A percentile compares a stretch with the other conserved stretches of the same genome.
Evolutionary conservation across 1,140 invertebrate genomes (phyloP).

Genomic region (Cardiocondyla obscurior): DNA sequence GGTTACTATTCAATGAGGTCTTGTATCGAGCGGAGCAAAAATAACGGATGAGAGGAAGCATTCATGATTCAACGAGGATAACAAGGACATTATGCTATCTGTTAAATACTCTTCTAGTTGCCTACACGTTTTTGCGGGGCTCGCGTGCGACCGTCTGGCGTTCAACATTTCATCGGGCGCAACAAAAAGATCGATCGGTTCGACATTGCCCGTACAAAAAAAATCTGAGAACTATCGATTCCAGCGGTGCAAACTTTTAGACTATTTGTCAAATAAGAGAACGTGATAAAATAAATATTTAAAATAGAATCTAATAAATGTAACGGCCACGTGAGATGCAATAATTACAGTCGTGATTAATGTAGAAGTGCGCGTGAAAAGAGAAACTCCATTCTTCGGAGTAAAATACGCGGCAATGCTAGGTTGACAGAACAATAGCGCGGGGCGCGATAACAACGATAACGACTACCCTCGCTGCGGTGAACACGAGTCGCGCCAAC

Average conservation of each 20-base stretch:
- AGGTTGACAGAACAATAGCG: conserved; percentile 27
- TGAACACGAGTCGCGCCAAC: conserved; percentile 48
- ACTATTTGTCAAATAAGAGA: neutral
- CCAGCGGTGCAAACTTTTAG: neutral
- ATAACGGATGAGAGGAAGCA: conserved; percentile 56
- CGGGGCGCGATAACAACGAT: conserved; percentile 55
- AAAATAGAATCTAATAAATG: conserved; percentile 6
- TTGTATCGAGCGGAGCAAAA: conserved; percentile 43
- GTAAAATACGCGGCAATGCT: conserved; percentile 25
- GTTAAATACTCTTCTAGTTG: conserved; percentile 36
- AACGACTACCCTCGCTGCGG: conserved; percentile 52
- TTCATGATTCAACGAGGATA: conserved; percentile 55
- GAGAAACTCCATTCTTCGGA: conserved; percentile 22
- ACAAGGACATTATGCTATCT: conserved; percentile 52
- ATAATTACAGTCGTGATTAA: conserved; percentile 43
- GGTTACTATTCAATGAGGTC: conserved; percentile 54
- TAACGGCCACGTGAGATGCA: neutral
- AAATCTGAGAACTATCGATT: neutral
- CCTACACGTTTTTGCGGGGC: conserved; percentile 31
- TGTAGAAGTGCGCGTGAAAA: conserved; percentile 19
- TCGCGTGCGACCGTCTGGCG: neutral
- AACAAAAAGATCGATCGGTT: neutral
- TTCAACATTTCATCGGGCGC: neutral
- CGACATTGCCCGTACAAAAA: neutral
- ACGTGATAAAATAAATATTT: too few relatives aligned